Percentiles rank a stretch among this genome's conserved stretches.
Conservation (phyloP, 92 coral and sea anemone species). For the Epizoanthus rinbou region DNA sequence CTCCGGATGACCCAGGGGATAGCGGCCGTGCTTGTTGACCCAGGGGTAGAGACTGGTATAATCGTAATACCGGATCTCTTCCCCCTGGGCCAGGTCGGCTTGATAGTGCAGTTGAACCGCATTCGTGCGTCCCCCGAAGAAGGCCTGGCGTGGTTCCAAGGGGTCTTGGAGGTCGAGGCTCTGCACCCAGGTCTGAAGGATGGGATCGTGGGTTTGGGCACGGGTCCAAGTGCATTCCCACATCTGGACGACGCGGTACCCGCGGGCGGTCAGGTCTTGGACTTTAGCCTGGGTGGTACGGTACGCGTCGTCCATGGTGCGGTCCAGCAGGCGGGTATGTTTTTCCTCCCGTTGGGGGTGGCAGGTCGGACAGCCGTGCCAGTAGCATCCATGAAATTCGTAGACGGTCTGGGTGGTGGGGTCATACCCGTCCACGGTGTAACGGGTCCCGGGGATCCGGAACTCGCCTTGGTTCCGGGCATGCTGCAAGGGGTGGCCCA, state of each 20-base stretch:
- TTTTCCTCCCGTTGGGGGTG: conserved; percentile 2
- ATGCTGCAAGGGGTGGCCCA: neutral
- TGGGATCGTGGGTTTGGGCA: too few species aligned
- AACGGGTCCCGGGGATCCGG: neutral
- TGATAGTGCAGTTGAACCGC: conserved; percentile 8
- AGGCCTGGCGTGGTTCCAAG: neutral
- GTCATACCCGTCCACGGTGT: conserved; percentile 21
- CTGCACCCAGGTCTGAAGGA: too few species aligned
- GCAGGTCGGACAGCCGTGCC: conserved; percentile 27
- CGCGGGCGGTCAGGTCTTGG: conserved; percentile 2
- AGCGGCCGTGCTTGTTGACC: neutral
- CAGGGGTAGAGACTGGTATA: neutral
- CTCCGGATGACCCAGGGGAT: conserved; percentile 47
- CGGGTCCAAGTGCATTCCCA: conserved; percentile 39
- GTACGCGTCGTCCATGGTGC: conserved; percentile 21
- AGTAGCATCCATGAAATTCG: neutral
- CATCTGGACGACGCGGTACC: conserved; percentile 43
- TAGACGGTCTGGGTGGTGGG: neutral
- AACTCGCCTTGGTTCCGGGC: neutral
- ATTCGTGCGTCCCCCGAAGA: neutral
- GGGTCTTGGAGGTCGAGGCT: conserved; percentile 22
- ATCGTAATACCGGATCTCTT: neutral
- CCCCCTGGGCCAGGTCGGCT: conserved; percentile 9
- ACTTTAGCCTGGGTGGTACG: conserved; percentile 7
- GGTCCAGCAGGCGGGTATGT: neutral